Percentiles rank a stretch among this genome's conserved stretches.
Conservation (phyloP, 2,797 vertebrate genomes). For the Spheniscus humboldti region DNA sequence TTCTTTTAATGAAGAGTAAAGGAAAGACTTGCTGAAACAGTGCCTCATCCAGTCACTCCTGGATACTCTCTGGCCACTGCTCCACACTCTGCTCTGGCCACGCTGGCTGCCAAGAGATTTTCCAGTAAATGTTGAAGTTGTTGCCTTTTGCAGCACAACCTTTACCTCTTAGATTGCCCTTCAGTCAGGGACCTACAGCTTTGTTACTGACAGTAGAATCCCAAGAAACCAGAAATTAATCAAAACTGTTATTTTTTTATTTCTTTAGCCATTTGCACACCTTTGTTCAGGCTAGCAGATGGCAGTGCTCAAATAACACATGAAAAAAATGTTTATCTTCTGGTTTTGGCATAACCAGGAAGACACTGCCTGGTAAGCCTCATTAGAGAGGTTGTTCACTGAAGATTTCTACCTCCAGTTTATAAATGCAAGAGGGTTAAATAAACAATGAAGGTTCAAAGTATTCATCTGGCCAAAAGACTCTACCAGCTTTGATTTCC, state of each 20-base stretch:
- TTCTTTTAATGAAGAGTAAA: conserved; percentile 41
- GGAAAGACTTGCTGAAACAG: conserved; percentile 48
- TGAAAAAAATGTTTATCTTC: neutral
- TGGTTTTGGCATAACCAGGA: neutral
- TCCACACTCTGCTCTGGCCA: neutral
- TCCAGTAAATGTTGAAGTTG: conserved; percentile 27
- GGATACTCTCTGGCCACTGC: conserved; percentile 24
- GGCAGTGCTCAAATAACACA: neutral
- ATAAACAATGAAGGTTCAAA: neutral
- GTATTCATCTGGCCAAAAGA: neutral
- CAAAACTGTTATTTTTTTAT: neutral
- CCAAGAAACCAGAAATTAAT: neutral
- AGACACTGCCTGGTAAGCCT: neutral
- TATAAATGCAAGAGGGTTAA: neutral
- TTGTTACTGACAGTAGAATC: neutral
- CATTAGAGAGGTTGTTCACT: neutral
- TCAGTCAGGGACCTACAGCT: neutral
- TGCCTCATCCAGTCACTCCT: conserved; percentile 29
- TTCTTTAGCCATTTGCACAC: neutral
- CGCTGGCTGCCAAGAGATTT: neutral
- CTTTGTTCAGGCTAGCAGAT: neutral
- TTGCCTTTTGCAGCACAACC: neutral
- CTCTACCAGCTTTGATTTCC: neutral
- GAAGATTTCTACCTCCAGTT: neutral
- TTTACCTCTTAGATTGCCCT: neutral